Evolutionary conservation across 30 jellyfish, hydroid and myxozoan genomes (phyloP), one percentile per base, ranked within the genome.

Genomic region (Cassiopea andromeda): DNA sequence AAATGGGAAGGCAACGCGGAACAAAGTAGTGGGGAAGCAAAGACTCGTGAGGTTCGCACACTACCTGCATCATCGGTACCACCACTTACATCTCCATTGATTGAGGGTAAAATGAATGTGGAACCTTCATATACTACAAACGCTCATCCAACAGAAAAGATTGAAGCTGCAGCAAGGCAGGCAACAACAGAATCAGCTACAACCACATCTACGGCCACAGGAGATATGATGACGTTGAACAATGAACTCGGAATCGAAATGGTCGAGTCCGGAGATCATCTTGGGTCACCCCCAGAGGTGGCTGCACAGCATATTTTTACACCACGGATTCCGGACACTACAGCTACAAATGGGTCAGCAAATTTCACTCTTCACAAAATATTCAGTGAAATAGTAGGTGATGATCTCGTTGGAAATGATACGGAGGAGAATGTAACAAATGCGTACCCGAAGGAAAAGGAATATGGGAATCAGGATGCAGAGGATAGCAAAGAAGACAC

Each of bases 191-290:
- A 48, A 38, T 85, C 82, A 38, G 45, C 43, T 2, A 14, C 43
- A 10, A 16, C 69, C 45, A 60, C 82, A 7, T 19, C 48, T 17
- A 84, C 93, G 38, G 85, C 78, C 15, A 77, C 90, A 44, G 94
- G 90, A 1, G 94, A 87, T 54, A 87, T 87, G 75, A 87, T 87
- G 94, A 46, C 73, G 16, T 48, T 87, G 75, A 87, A 87, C 69
- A 69, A 87, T 48, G 50, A 69, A 44, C 60, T 70, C 9, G 94
- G 90, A 1, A 68, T 76, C 1, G 94, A 78, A 48, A 82, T 60
- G 50, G 90, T 87, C 18, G 94, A 87, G 86, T 77, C 90, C 81
- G 94, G 94, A 13, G 94, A 87, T 69, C 54, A 77, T 58, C 85
- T 87, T n/a, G 90, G 81, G 17, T 64, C 85, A 45, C 86, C 94